Evolutionary conservation across 1,140 invertebrate genomes (phyloP).

Genomic region (Microvelia longipes): DNA sequence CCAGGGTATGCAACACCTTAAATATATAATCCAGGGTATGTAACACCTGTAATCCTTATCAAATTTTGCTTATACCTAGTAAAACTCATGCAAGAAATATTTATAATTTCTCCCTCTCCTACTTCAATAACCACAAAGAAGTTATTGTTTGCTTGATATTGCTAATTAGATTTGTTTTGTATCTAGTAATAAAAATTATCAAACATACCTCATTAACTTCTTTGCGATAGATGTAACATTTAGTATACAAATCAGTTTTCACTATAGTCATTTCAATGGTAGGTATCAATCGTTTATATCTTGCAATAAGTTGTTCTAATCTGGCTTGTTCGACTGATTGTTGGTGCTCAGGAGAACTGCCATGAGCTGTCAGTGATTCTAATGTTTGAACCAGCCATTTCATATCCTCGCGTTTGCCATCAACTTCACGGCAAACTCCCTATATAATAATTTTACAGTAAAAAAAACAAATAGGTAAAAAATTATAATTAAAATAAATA

Average conservation of each 20-base stretch:
- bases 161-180: no score
- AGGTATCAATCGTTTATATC: conserved; percentile 77
- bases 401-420: conserved; percentile 77
- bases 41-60: no score
- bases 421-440: conserved; percentile 77
- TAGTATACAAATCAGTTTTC: conserved; percentile 78
- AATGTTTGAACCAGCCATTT: conserved; percentile 85
- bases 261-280: conserved; percentile 82
- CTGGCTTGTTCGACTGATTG: conserved; percentile 52
- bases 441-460: conserved; percentile 30
- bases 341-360: conserved; percentile 51
- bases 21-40: no score
- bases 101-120: no score
- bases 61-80: no score
- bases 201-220: conserved; percentile 78
- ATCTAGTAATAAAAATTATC: no score
- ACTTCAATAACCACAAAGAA: no score
- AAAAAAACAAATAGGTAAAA: conserved; percentile 4
- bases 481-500: no score
- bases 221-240: conserved; percentile 78
- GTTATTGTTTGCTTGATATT: no score
- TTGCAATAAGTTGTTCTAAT: conserved; percentile 60
- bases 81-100: no score
- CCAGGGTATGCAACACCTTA: no score
- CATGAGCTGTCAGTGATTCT: conserved; percentile 64